Conservation (phyloP, 2,797 vertebrate genomes). For the Cryptoprocta ferox region DNA sequence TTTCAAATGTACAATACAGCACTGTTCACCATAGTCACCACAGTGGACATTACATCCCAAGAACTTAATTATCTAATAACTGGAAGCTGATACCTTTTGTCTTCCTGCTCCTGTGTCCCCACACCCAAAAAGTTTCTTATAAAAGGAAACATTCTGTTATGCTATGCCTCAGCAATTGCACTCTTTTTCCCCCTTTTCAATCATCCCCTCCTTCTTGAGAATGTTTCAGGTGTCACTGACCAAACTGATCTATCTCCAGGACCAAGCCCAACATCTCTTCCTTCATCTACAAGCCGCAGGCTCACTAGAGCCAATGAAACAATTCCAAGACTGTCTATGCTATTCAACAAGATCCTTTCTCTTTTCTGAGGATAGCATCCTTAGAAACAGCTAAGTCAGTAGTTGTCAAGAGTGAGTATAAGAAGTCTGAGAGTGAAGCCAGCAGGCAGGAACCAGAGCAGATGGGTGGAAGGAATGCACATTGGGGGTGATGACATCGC, state of each 20-base stretch:
- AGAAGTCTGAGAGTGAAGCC: background rate
- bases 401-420: background rate
- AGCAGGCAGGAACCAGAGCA: background rate
- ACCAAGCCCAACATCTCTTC: background rate
- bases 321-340: background rate
- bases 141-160: background rate
- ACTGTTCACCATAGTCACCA: background rate
- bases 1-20: background rate
- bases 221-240: background rate
- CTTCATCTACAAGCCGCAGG: background rate
- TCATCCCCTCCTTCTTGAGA: background rate
- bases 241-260: background rate
- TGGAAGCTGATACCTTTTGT: background rate
- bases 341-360: background rate
- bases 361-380: background rate
- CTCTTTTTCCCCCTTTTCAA: background rate
- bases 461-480: too few species aligned
- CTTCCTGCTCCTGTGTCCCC: background rate
- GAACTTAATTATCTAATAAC: background rate
- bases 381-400: background rate
- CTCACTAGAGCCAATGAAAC: background rate
- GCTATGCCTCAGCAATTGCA: too few species aligned
- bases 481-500: fast-evolving
- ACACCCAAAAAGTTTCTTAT: too few species aligned
- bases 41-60: background rate